Base-by-base conservation (phyloP, 2,113 vertebrate species). In the Ramphastos sulfuratus region DNA sequence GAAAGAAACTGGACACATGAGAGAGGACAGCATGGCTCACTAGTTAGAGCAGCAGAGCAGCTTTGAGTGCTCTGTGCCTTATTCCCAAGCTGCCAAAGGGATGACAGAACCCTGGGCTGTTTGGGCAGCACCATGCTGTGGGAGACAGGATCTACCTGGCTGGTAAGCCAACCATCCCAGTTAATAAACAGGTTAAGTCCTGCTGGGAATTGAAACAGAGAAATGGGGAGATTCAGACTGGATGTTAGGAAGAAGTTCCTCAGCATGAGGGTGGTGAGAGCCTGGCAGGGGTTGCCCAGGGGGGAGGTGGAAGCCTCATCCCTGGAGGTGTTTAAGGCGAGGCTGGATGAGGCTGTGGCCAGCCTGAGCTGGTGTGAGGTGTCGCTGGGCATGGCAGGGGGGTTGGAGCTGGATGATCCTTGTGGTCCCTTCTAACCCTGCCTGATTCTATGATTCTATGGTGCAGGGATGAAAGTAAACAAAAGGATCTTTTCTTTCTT, bases 61-160 rank as follows among this genome's bases (percentile, higher is more conserved):
- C 9, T 2, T 1, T 28, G 63, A 61, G 58, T 33, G 28, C 52
- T 31, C 35, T 52, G 15, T 64, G 48, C 17, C 37, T 87, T 66
- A 42, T 67, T 73, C 70, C 24, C 69, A 70, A 44, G 17, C 42
- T 74, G 44, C 50, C 23, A 13, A 13, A 24, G 0, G 13, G 52
- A 46, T n/a, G 56, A n/a, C 58, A 83, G 44, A 74, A 81, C 42
- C 39, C 81, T 0, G 0, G 39, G 12, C 16, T 60, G 35, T 35
- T 42, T 42, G 42, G 42, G 42, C 42, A 84, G 59, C 66, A 48
- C 64, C 3, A 0, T 42, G 37, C 46, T 85, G 1, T 27, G 20
- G 55, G 66, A 73, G 63, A 63, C 1, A 1, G 1, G 8, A 70
- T 94, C 91, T 56, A 72, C 35, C 15, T 30, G 27, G 28, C 39